Conservation (phyloP, 2,113 vertebrate species). For the Mirza zaza region DNA sequence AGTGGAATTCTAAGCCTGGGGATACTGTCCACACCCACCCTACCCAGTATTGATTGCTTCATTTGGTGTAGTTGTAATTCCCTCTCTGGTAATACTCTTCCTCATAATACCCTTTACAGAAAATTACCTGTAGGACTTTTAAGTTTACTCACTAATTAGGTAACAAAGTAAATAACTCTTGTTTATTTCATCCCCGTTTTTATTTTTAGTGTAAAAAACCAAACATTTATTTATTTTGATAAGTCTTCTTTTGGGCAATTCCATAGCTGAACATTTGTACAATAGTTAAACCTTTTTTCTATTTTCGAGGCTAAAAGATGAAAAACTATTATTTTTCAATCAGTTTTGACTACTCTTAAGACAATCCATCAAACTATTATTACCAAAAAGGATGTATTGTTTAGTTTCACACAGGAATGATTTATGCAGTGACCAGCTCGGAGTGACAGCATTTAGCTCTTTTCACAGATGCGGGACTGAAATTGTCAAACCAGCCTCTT, state of each 20-base stretch:
- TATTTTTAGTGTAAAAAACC: not conserved
- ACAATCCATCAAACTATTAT: not conserved
- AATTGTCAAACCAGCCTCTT: not conserved
- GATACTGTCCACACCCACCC: not conserved
- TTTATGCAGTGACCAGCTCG: too few relatives aligned
- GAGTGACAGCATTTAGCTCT: too few relatives aligned
- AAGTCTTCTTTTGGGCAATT: not conserved
- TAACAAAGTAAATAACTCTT: not conserved
- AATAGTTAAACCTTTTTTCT: not conserved
- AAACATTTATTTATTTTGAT: not conserved
- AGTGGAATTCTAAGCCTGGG: not conserved
- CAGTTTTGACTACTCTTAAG: not conserved
- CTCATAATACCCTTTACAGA: not conserved
- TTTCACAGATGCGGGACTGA: not conserved
- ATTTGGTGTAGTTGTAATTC: too few relatives aligned
- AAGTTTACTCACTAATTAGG: not conserved
- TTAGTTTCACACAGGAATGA: not conserved
- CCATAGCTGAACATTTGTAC: not conserved
- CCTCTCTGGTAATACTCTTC: not conserved
- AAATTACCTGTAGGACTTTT: not conserved
- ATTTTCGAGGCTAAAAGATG: not conserved
- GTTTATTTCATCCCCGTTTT: not conserved
- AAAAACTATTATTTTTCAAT: not conserved
- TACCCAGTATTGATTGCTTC: not conserved
- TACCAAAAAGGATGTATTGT: rapidly evolving